Evolutionary conservation across 2,113 vertebrate species (phyloP).

Genomic region (Cyanoramphus novaezelandiae): DNA sequence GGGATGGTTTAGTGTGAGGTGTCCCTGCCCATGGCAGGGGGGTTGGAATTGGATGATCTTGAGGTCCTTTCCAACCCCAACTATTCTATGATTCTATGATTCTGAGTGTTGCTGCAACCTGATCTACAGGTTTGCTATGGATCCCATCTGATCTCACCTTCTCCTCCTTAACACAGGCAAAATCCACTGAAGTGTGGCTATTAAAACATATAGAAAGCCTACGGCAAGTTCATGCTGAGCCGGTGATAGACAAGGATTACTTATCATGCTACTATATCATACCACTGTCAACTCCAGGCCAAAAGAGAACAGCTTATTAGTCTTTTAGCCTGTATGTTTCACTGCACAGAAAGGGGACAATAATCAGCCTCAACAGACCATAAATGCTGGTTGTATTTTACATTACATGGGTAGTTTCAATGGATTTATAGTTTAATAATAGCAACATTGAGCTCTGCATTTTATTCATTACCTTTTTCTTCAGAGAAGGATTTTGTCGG

Average conservation of each 20-base stretch:
- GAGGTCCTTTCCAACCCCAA: too few relatives aligned
- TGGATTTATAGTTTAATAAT: not conserved
- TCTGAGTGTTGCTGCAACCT: not conserved
- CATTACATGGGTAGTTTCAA: not conserved
- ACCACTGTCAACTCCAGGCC: not conserved
- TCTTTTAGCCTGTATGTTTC: not conserved
- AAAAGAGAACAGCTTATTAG: not conserved
- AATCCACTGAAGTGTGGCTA: not conserved
- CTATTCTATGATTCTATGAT: too few relatives aligned
- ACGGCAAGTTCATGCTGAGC: not conserved
- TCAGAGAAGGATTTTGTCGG: conserved; percentile 21
- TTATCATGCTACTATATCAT: rapidly evolving
- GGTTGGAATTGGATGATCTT: too few relatives aligned
- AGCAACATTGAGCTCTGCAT: not conserved
- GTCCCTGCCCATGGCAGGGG: too few relatives aligned
- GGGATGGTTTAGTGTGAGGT: too few relatives aligned
- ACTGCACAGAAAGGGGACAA: not conserved
- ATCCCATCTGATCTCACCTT: not conserved
- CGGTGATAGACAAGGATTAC: not conserved
- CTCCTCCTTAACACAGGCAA: not conserved
- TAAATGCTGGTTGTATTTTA: not conserved
- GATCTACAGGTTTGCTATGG: not conserved
- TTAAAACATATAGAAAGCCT: not conserved
- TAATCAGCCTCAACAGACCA: not conserved
- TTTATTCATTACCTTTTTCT: conserved; percentile 56